Percentiles rank a stretch among this genome's conserved stretches.
These are phyloP conservation scores for Drosophila pseudotalamancana DNA, from an alignment of 2,888 invertebrate genomes.

Conservation along the genomic window DNA sequence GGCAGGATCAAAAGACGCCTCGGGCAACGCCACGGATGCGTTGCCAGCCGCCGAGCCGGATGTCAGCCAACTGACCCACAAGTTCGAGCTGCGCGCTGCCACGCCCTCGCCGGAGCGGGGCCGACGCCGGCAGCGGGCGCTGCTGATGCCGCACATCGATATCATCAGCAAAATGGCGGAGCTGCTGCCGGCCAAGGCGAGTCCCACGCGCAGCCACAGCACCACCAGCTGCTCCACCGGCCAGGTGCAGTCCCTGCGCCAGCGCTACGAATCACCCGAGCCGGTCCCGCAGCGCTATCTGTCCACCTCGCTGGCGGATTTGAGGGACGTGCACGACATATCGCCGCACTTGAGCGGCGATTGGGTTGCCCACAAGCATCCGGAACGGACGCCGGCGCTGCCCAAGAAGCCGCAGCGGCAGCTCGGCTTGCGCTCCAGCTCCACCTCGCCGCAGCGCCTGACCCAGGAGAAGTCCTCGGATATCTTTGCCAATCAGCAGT, in stretches of 20 bases:
- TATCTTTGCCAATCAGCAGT: conserved; percentile 87
- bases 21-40: conserved; percentile 78
- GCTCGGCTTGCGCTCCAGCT: conserved; percentile 84
- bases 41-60: conserved; percentile 30
- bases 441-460: conserved; percentile 85
- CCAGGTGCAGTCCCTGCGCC: conserved; percentile 90
- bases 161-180: conserved; percentile 94
- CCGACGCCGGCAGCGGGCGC: conserved; percentile 85
- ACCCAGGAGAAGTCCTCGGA: conserved; percentile 79
- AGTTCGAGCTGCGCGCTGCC: conserved; percentile 85
- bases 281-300: conserved; percentile 73
- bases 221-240: conserved; percentile 85
- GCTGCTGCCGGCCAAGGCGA: conserved; percentile 79
- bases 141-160: conserved; percentile 94
- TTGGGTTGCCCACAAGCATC: conserved; percentile 93
- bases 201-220: conserved; percentile 71
- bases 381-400: conserved; percentile 78
- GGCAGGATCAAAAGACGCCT: conserved; percentile 86
- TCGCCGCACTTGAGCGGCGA: conserved; percentile 91
- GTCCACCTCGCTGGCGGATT: conserved; percentile 92
- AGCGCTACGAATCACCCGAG: conserved; percentile 86
- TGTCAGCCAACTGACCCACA: conserved; percentile 85
- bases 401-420: conserved; percentile 79
- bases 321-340: conserved; percentile 90
- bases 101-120: conserved; percentile 82